phyloP scores from a whole-genome alignment of 2,113 vertebrate genomes.

The Corythoichthys intestinalis region DNA sequence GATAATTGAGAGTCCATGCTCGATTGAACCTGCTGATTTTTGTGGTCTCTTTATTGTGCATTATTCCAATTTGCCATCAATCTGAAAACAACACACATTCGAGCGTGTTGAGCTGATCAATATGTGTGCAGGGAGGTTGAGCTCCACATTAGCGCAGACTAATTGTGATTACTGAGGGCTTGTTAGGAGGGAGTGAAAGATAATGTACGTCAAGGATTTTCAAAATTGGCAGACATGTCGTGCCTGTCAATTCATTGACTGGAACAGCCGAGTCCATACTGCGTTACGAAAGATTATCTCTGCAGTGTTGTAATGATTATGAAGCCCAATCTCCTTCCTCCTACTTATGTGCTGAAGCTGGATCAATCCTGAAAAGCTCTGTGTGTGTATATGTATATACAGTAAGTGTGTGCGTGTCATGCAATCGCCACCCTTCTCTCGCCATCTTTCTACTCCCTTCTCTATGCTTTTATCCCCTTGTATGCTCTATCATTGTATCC shows the following conservation, averaged over 20 bases:
- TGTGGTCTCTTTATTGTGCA: not conserved
- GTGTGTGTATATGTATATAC: constrained; percentile 13
- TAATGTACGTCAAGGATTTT: constrained; percentile 19
- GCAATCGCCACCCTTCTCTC: constrained; percentile 38
- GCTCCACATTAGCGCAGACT: constrained; percentile 40
- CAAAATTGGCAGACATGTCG: constrained; percentile 22
- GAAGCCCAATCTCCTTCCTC: constrained; percentile 41
- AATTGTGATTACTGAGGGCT: constrained; percentile 52
- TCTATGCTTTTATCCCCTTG: constrained; percentile 53
- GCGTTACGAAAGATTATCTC: constrained; percentile 46
- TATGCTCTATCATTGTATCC: constrained; percentile 63
- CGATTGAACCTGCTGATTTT: not conserved
- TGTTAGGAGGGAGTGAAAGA: constrained; percentile 16
- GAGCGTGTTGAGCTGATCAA: constrained; percentile 33
- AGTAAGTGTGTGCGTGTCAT: not conserved
- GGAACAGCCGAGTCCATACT: constrained; percentile 30
- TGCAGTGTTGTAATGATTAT: constrained; percentile 51
- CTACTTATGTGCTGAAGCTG: constrained; percentile 25
- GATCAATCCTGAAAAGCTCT: constrained; percentile 50
- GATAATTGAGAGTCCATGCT: not conserved
- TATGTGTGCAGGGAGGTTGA: constrained; percentile 43
- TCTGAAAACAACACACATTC: constrained; percentile 7
- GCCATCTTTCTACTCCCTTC: constrained; percentile 43
- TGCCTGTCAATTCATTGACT: constrained; percentile 36
- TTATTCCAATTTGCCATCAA: not conserved